These are phyloP conservation scores for Caenorhabditis sp. DNA, from an alignment of 2,888 invertebrate species.

Conservation along the genomic window DNA sequence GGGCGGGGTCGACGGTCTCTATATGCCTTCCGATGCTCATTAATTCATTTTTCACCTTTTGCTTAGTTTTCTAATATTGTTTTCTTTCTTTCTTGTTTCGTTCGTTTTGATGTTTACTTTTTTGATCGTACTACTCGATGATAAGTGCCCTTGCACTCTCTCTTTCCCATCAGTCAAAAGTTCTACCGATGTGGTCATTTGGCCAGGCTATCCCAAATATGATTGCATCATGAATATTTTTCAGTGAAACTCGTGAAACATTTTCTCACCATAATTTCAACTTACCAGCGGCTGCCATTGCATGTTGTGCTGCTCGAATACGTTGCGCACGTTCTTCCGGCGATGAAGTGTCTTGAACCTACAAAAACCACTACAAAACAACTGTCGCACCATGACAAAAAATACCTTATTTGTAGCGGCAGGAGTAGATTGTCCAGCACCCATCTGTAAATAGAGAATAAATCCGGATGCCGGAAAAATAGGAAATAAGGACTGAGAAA, in stretches of 20 bases:
- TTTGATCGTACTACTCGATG: too few relatives aligned
- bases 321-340: constrained; percentile 19
- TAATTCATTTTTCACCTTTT: too few relatives aligned
- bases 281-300: constrained; percentile 30
- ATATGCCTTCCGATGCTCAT: too few relatives aligned
- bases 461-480: too few relatives aligned
- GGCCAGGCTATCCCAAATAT: too few relatives aligned
- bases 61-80: too few relatives aligned
- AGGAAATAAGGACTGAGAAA: constrained; percentile 3
- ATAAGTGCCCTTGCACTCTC: too few relatives aligned
- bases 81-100: too few relatives aligned
- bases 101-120: too few relatives aligned
- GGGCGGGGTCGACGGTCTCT: too few relatives aligned
- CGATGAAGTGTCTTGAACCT: constrained; percentile 25
- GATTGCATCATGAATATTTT: background rate
- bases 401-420: constrained; percentile 6
- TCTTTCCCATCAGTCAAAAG: too few relatives aligned
- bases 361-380: background rate
- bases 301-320: constrained; percentile 28
- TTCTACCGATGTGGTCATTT: too few relatives aligned
- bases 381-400: background rate
- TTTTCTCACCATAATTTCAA: background rate
- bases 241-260: background rate
- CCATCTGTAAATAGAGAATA: constrained; percentile 19
- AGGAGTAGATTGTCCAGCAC: constrained; percentile 43